Percentiles rank a stretch among this genome's conserved stretches.
Evolutionary conservation across 2,888 invertebrate genomes (phyloP).

Genomic region (Melipona bicolor): DNA sequence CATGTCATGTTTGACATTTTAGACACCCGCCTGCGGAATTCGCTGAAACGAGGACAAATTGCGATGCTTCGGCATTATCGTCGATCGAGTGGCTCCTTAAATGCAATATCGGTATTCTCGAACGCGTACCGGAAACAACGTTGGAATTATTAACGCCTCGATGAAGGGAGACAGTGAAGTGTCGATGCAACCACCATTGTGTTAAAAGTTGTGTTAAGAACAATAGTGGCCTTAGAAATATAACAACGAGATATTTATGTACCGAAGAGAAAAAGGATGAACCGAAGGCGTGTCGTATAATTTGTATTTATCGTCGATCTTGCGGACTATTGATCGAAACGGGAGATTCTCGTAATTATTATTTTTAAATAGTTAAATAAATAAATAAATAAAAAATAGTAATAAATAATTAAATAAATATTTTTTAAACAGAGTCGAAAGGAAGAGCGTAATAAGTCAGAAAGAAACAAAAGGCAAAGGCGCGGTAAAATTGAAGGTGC

Average conservation of each 20-base stretch:
- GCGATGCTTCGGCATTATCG: not conserved
- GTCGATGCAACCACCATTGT: not conserved
- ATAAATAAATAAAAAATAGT: too few relatives aligned
- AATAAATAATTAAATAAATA: too few relatives aligned
- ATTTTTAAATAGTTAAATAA: too few relatives aligned
- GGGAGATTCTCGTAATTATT: too few relatives aligned
- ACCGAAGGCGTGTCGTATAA: accelerated
- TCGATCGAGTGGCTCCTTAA: too few relatives aligned
- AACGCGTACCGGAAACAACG: slow-evolving; percentile 6
- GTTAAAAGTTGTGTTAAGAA: not conserved
- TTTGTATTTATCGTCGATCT: not conserved
- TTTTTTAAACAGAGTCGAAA: not conserved
- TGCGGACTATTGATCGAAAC: too few relatives aligned
- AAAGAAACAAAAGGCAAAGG: not conserved
- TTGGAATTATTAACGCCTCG: not conserved
- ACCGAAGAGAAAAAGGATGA: not conserved
- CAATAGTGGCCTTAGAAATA: not conserved
- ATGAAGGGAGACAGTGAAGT: not conserved
- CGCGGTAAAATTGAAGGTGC: not conserved
- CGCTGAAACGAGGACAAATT: not conserved
- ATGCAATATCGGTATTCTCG: not conserved
- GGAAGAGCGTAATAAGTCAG: not conserved
- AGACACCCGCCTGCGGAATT: slow-evolving; percentile 17
- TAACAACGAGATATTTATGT: not conserved
- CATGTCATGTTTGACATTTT: not conserved